Base-by-base conservation (phyloP, 2,888 invertebrate genomes). In the Helobdella robusta region DNA sequence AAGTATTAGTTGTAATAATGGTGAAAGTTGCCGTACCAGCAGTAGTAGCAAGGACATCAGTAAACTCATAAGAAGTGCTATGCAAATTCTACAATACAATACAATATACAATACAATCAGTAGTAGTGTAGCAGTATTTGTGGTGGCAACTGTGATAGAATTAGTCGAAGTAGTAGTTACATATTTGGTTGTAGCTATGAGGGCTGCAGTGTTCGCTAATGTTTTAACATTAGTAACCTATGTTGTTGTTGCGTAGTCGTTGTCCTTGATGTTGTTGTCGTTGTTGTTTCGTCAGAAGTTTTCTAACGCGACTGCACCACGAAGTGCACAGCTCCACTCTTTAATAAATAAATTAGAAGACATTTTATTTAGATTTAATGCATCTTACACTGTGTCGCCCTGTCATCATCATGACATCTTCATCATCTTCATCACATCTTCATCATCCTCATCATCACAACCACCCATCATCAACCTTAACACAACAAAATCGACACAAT, bases 1-100 rank as follows among this genome's bases (percentile, higher is more conserved):
- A n/a, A 50, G 50, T 50, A 50, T 6, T 50, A 50, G 50, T 50
- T 23, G 50, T 50, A 50, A 25, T 50, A 50, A 25, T 50, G 25
- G 50, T 50, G n/a, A 25, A 4, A 4, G 50, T 50, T 23, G 50
- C 25, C n/a, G 50, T 50, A 50, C 20, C 25, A 50, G n/a, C 25
- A 50, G 50, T 50, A 50, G 50, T 50, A 50, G 50, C 25, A 50
- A 18, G n/a, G n/a, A 25, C n/a, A 4, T n/a, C 4, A 50, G 50
- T 50, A 50, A n/a, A 40, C 11, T 40, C 15, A n/a, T 40, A 40
- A 40, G 15, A n/a, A 15, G 44, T 40, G 44, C 11, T 11, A 40
- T 11, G 15, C 11, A 40, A 40, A 40, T 15, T 15, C 11, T 40
- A 40, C 11, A 40, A 40, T 15, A 15, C 11, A 40, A 40, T 40